These are phyloP conservation scores for Drosophila orosa DNA, from an alignment of 1,140 invertebrate genomes.

Conservation along the genomic window DNA sequence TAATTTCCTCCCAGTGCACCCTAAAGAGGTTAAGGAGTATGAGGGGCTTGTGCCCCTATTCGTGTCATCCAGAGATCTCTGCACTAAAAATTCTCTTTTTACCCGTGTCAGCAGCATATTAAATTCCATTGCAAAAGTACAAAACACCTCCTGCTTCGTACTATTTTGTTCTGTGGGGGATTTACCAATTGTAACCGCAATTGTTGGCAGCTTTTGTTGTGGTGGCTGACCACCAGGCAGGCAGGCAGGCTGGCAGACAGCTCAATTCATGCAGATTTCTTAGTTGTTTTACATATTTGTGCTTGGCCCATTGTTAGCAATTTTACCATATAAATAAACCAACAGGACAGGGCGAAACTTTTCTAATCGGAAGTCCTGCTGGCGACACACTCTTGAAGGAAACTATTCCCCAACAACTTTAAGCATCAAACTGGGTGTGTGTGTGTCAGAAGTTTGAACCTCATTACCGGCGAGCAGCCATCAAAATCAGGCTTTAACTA, in stretches of 20 bases:
- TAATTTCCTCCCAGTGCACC: constrained; percentile 2
- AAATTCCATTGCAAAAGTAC: constrained; percentile 50
- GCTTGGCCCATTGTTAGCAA: constrained; percentile 19
- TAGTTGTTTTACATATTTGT: constrained; percentile 30
- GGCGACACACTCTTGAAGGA: constrained; percentile 12
- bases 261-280: constrained; percentile 43
- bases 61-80: constrained; percentile 52
- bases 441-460: constrained; percentile 23
- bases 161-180: constrained; percentile 10
- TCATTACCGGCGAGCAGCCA: constrained; percentile 42
- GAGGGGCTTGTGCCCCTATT: constrained; percentile 26
- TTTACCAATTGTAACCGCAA: constrained; percentile 54
- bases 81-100: constrained; percentile 57
- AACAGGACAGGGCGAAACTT: constrained; percentile 19
- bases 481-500: constrained; percentile 11
- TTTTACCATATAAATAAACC: constrained; percentile 23
- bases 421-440: constrained; percentile 9
- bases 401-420: background rate
- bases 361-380: constrained; percentile 37
- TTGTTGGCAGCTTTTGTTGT: constrained; percentile 50
- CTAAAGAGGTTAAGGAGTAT: constrained; percentile 2
- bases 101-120: constrained; percentile 47
- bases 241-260: constrained; percentile 19
- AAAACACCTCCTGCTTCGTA: constrained; percentile 19
- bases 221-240: constrained; percentile 10